phyloP scores from a whole-genome alignment of 2,797 vertebrate species.

The Pseudochirops corinnae region DNA sequence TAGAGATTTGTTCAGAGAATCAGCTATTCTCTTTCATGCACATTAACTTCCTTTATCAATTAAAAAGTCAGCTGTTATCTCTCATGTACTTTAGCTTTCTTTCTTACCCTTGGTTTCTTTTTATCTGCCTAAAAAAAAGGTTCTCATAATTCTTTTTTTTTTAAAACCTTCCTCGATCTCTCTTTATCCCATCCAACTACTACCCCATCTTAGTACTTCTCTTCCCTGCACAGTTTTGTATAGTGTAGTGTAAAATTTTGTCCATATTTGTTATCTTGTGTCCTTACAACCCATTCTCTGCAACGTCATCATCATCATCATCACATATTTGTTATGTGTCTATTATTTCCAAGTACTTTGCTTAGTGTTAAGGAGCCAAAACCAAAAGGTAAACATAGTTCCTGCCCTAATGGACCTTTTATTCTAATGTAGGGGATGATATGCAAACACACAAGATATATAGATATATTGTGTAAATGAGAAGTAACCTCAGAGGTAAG shows the following conservation, averaged over 20 bases:
- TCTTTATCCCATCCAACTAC: neutral
- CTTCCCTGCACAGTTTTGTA: neutral
- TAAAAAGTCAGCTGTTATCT: neutral
- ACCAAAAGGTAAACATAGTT: neutral
- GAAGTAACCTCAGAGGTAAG: neutral
- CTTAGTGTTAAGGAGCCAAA: neutral
- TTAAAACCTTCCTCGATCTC: neutral
- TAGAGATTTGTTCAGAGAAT: neutral
- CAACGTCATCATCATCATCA: no score
- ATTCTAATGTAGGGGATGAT: neutral
- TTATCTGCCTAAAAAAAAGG: no score
- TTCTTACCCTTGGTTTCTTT: neutral
- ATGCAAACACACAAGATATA: neutral
- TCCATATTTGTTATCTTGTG: neutral
- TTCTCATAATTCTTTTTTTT: neutral
- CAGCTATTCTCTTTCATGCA: neutral
- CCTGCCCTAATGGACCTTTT: neutral
- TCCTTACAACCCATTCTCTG: neutral
- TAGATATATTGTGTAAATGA: neutral
- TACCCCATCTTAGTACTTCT: neutral
- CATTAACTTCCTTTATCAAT: neutral
- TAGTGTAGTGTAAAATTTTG: neutral
- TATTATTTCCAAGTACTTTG: neutral
- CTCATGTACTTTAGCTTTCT: neutral
- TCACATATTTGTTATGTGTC: neutral